Evolutionary conservation across 1,140 invertebrate species (phyloP).

Genomic region (Lordiphosa mommai): DNA sequence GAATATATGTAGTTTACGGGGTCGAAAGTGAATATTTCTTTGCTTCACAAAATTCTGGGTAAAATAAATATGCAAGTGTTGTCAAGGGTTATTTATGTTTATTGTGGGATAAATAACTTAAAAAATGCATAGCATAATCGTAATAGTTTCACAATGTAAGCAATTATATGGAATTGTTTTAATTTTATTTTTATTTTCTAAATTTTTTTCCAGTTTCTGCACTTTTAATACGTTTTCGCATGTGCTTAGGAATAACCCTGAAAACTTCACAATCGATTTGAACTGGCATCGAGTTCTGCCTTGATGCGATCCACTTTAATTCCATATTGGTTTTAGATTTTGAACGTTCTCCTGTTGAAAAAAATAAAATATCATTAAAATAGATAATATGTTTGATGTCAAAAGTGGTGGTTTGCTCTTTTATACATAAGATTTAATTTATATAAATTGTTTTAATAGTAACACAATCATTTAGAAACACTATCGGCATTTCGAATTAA

Average conservation of each 20-base stretch:
- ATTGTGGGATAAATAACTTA: too few relatives aligned
- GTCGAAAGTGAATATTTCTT: too few relatives aligned
- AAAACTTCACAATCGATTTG: constrained; percentile 77
- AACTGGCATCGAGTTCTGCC: constrained; percentile 78
- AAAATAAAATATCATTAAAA: background rate
- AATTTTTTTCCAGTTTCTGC: constrained; percentile 46
- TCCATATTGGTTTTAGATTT: constrained; percentile 21
- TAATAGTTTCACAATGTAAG: background rate
- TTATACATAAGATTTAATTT: too few relatives aligned
- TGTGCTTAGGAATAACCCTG: constrained; percentile 69
- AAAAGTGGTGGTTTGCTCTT: too few relatives aligned
- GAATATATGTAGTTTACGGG: too few relatives aligned
- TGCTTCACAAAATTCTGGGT: too few relatives aligned
- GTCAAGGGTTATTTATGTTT: too few relatives aligned
- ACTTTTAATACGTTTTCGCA: constrained; percentile 66
- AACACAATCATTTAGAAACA: too few relatives aligned
- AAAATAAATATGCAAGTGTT: too few relatives aligned
- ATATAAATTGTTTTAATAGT: too few relatives aligned
- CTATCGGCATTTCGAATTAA: too few relatives aligned
- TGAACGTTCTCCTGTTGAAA: constrained; percentile 7
- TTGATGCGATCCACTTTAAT: constrained; percentile 47
- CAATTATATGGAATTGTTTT: background rate
- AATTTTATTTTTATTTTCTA: constrained; percentile 14
- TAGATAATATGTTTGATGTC: background rate
- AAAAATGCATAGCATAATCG: too few relatives aligned